phyloP scores from a whole-genome alignment of 2,797 vertebrate genomes.

The Macropus fuliginosus region DNA sequence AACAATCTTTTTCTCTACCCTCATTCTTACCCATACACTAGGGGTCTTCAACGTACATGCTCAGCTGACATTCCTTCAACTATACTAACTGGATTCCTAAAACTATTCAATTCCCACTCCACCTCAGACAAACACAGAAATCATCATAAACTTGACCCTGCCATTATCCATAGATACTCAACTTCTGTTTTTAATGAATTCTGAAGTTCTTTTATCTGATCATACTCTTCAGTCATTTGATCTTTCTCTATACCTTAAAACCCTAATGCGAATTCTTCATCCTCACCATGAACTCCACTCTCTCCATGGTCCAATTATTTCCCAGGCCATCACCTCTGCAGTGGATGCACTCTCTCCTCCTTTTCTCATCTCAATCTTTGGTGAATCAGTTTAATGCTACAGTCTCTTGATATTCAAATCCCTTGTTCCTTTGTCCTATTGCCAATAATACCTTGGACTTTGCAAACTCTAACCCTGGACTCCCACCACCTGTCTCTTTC shows the following conservation, averaged over 20 bases:
- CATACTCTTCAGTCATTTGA: background rate
- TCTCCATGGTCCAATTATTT: background rate
- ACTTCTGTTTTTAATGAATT: background rate
- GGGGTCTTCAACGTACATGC: background rate
- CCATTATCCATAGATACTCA: background rate
- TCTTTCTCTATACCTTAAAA: background rate
- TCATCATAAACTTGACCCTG: background rate
- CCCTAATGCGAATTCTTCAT: background rate
- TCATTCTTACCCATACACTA: background rate
- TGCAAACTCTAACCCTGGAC: background rate
- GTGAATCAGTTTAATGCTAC: background rate
- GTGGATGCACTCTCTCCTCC: background rate
- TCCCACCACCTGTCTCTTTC: background rate
- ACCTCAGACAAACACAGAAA: background rate
- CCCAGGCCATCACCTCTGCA: background rate
- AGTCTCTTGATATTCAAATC: background rate
- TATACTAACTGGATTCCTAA: background rate
- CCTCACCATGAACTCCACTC: background rate
- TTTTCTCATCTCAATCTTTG: background rate
- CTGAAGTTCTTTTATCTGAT: background rate
- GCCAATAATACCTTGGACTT: background rate
- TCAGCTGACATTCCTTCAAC: background rate
- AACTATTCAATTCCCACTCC: background rate
- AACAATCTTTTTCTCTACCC: background rate
- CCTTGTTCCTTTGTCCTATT: background rate